A percentile compares a stretch with the other conserved stretches of the same genome.
Evolutionary conservation across 2,888 invertebrate species (phyloP).

Genomic region (Meteorus cinctellus): DNA sequence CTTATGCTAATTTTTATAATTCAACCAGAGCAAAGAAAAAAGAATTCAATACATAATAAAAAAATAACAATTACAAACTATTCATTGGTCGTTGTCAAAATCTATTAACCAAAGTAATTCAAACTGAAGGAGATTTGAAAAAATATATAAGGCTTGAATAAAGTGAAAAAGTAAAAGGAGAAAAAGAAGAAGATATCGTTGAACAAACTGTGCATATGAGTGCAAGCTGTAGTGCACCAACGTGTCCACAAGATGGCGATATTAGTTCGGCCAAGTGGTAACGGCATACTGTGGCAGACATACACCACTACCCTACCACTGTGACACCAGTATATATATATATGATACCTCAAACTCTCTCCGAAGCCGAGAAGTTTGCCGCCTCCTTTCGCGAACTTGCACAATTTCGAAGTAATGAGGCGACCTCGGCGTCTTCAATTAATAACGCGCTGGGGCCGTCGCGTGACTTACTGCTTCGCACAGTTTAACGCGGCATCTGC

Average conservation of each 20-base stretch:
- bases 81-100: constrained; percentile 6
- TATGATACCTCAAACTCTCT: constrained; percentile 15
- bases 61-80: background rate
- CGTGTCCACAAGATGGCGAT: constrained; percentile 6
- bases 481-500: constrained; percentile 41
- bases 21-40: too few relatives aligned
- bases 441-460: constrained; percentile 49
- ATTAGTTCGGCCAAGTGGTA: constrained; percentile 13
- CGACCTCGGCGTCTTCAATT: constrained; percentile 51
- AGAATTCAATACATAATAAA: background rate
- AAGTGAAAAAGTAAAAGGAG: background rate
- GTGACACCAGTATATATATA: background rate
- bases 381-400: constrained; percentile 48
- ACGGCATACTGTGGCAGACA: constrained; percentile 18
- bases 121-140: background rate
- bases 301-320: background rate
- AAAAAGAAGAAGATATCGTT: constrained; percentile 13
- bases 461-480: constrained; percentile 45
- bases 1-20: too few relatives aligned
- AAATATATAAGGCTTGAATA: background rate
- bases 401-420: constrained; percentile 53
- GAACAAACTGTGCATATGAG: background rate
- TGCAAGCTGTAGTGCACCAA: background rate
- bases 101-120: background rate
- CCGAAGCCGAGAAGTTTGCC: constrained; percentile 35